Percentiles rank a stretch among this genome's conserved stretches.
phyloP scores from a whole-genome alignment of 2,113 vertebrate genomes.

The Hyperoodon ampullatus region DNA sequence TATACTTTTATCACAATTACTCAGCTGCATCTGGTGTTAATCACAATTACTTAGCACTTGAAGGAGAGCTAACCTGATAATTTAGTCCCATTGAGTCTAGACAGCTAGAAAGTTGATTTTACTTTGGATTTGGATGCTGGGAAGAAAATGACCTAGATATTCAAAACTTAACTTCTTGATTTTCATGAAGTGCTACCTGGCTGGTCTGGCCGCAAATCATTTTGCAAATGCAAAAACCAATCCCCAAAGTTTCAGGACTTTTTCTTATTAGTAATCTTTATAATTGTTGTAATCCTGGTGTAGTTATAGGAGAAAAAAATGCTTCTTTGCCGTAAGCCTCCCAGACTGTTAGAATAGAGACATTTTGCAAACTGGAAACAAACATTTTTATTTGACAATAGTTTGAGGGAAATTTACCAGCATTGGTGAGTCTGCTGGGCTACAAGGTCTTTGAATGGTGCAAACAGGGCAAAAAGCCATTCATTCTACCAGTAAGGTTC shows the following conservation, averaged over 20 bases:
- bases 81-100: not conserved
- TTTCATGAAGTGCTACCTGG: slow-evolving; percentile 70
- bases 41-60: not conserved
- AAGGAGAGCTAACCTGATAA: not conserved
- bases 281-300: not conserved
- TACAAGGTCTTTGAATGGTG: not conserved
- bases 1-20: not conserved
- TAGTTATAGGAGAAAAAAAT: slow-evolving; percentile 36
- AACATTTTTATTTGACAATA: not conserved
- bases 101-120: slow-evolving; percentile 68
- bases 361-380: not conserved
- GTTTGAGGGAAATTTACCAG: slow-evolving; percentile 2
- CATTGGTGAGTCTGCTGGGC: not conserved
- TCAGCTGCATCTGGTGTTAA: not conserved
- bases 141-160: slow-evolving; percentile 47
- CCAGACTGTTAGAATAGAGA: not conserved
- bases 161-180: slow-evolving; percentile 69
- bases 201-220: slow-evolving; percentile 71
- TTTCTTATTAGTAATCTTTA: not conserved
- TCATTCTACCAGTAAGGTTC: not conserved
- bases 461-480: not conserved
- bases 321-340: not conserved
- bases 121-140: slow-evolving; percentile 67
- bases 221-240: slow-evolving; percentile 72
- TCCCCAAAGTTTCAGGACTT: slow-evolving; percentile 11